Evolutionary conservation across 2,888 invertebrate genomes (phyloP).

Genomic region (Nebria brevicollis): DNA sequence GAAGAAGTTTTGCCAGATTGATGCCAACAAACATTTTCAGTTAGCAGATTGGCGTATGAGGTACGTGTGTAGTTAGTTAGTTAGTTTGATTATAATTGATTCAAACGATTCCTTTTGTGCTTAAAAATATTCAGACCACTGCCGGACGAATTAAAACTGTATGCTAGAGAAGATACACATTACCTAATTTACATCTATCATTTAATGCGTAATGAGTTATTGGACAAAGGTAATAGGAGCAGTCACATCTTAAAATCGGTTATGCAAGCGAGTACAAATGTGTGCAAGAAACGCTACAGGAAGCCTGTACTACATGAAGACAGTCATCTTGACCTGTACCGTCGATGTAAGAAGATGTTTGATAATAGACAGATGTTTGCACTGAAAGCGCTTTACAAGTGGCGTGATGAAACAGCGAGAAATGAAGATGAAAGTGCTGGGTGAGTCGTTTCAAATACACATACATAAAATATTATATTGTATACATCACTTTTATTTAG

Average conservation of each 20-base stretch:
- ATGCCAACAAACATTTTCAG: conserved; percentile 90
- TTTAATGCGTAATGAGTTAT: conserved; percentile 77
- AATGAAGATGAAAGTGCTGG: conserved; percentile 90
- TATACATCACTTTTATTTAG: conserved; percentile 61
- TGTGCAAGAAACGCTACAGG: conserved; percentile 80
- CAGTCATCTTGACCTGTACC: conserved; percentile 80
- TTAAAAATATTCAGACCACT: conserved; percentile 72
- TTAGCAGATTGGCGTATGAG: conserved; percentile 94
- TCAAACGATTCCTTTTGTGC: neutral
- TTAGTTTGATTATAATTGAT: neutral
- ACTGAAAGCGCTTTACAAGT: conserved; percentile 80
- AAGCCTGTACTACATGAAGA: conserved; percentile 78
- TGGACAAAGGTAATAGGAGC: conserved; percentile 72
- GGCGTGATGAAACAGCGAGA: conserved; percentile 89
- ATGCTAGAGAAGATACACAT: conserved; percentile 95
- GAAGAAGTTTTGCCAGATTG: conserved; percentile 78
- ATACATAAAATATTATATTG: conserved; percentile 2
- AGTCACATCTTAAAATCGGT: conserved; percentile 65
- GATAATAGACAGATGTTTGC: conserved; percentile 88
- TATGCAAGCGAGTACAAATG: conserved; percentile 76
- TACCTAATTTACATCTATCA: conserved; percentile 92
- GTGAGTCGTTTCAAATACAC: conserved; percentile 57
- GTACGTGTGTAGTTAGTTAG: conserved; percentile 55
- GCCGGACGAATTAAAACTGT: conserved; percentile 79
- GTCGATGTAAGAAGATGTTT: conserved; percentile 81